Percentiles rank a stretch among this genome's conserved stretches.
These are phyloP conservation scores for Danio tinwini DNA, from an alignment of 2,797 vertebrate species.

Conservation along the genomic window DNA sequence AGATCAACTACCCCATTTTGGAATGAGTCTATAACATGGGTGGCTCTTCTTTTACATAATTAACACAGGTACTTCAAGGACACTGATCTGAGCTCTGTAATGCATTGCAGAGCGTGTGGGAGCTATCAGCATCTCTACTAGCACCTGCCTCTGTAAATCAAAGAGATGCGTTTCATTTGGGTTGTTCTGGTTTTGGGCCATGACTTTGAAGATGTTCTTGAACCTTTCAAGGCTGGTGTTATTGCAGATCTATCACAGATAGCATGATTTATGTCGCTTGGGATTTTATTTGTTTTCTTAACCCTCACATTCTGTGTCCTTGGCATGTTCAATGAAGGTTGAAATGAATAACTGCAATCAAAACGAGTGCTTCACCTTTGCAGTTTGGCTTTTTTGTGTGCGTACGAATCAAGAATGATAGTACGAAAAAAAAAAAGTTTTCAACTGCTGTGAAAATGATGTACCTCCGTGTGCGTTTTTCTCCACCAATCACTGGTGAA, in stretches of 20 bases:
- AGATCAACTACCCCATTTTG: neutral
- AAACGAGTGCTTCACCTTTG: slow-evolving; percentile 9
- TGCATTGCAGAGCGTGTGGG: slow-evolving; percentile 6
- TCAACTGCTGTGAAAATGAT: neutral
- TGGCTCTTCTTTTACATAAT: neutral
- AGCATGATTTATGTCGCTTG: neutral
- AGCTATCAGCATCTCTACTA: neutral
- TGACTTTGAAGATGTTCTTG: slow-evolving; percentile 15
- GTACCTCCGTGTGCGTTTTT: neutral
- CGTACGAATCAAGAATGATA: neutral
- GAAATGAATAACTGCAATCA: slow-evolving; percentile 4
- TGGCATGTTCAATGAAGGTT: slow-evolving; percentile 12
- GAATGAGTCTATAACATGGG: neutral
- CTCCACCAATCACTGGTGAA: neutral
- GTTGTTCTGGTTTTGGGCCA: slow-evolving; percentile 16
- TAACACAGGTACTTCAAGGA: neutral
- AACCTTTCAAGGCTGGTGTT: slow-evolving; percentile 9
- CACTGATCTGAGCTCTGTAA: slow-evolving; percentile 3
- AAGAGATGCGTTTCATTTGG: slow-evolving; percentile 19
- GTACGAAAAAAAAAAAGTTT: neutral
- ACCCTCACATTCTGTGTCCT: neutral
- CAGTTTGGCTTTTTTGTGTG: neutral
- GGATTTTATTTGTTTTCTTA: neutral
- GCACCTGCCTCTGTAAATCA: slow-evolving; percentile 28
- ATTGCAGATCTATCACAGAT: slow-evolving; percentile 4